Evolutionary conservation across 2,888 invertebrate genomes (phyloP), one percentile per base, ranked within the genome.

Genomic region (Caradrina kadenii): DNA sequence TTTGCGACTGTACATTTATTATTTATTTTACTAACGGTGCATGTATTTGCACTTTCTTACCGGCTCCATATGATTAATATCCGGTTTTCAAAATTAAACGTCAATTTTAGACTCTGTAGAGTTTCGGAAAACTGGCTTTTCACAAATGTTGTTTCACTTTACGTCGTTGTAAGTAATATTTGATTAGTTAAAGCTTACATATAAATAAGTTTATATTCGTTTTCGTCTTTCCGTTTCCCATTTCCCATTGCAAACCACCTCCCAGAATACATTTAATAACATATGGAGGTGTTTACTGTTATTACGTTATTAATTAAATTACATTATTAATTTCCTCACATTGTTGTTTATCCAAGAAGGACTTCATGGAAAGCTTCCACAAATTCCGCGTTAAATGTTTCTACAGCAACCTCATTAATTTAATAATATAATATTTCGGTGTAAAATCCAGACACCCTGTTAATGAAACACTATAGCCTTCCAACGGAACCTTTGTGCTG

Each of bases 381-480:
- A 8, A 73, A 64, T 54, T 73, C 10, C 42, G 22, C 21, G 21
- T 73, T 42, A 13, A 73, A 64, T 42, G 52, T 15, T 21, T 22
- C 35, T 10, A 48, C 49, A 11, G 55, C 22, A 48, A 49, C 50
- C 22, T 65, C 61, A 61, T 66, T 56, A 66, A 61, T 66, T 61
- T 62, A 73, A 76, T 68, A 59, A 67, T 67, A 73, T 67, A 42
- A 76, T 62, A 62, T 73, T 67, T 59, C 45, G 61, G 48, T 66
- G 53, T 53, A 63, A 78, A 78, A 78, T 76, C 45, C 67, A 42
- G 50, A 22, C 65, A 77, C 58, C 31, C 61, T 42, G 61, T 48
- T 67, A 76, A 76, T 76, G 73, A 63, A 76, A 63, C 68, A 54
- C 64, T 71, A 79, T 53, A 63, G 39, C 68, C 35, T 53, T 53